Evolutionary conservation across 2,113 vertebrate genomes (phyloP), one percentile per base, ranked within the genome.

Genomic region (Tympanuchus pallidicinctus): DNA sequence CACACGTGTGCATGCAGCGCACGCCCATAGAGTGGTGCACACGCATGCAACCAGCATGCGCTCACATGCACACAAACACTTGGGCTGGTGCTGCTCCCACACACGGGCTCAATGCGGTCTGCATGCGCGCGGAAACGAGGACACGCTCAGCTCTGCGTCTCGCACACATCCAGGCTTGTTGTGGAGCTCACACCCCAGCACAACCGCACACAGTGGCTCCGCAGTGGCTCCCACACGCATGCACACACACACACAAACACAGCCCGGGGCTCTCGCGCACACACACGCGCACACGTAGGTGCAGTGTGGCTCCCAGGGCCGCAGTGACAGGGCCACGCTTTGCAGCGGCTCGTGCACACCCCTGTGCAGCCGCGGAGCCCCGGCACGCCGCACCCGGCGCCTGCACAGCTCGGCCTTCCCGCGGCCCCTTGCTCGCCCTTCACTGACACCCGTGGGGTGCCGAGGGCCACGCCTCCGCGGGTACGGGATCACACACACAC

Each of bases 121-220:
- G 70, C 72, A 72, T 17, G 11, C 61, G 11, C 21, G 4, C 22
- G 17, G 57, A 42, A 61, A 42, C 9, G 59, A 42, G 57, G 73
- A 24, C 80, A 32, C 2, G 14, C 32, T 48, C 54, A 1, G 42
- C 61, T 43, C 89, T 63, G 83, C 78, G 43, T 17, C 76, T 50
- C 34, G 9, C 71, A 4, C 18, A 13, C 25, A 5, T 4, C 8
- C 61, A 9, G 66, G 10, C 36, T 11, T 7, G 64, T 1, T 2
- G 45, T 8, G 78, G 42, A 21, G 19, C 48, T 19, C 88, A 10
- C 83, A 13, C 25, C 47, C 59, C 3, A 27, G 54, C 69, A 13
- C 79, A 20, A 20, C 9, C 28, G 13, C 77, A 30, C 65, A 18
- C 28, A 6, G 52, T 4, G 28, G 79, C 81, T 42, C 81, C 47